Percentiles rank a stretch among this genome's conserved stretches.
phyloP scores from a whole-genome alignment of 1,140 invertebrate species.

The Calliopsis andreniformis region DNA sequence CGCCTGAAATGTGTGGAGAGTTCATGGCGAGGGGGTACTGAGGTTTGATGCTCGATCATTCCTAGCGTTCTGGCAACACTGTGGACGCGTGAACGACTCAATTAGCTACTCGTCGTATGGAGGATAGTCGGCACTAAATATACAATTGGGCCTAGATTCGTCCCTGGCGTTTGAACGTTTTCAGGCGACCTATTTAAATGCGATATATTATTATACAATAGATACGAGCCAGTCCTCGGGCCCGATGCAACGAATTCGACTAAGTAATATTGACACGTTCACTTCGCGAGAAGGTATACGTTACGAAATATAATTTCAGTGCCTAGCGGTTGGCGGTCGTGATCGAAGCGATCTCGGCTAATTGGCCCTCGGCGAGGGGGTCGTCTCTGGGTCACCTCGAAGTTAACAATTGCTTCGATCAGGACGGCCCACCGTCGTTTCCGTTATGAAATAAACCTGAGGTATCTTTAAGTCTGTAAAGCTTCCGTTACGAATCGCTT shows the following conservation, averaged over 20 bases:
- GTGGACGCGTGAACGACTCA: conserved; percentile 33
- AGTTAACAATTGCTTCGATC: too few species aligned
- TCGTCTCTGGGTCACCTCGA: too few species aligned
- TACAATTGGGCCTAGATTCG: conserved; percentile 23
- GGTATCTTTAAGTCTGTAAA: conserved; percentile 66
- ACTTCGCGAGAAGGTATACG: conserved; percentile 45
- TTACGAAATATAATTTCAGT: conserved; percentile 58
- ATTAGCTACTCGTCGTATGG: conserved; percentile 31
- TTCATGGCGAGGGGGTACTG: too few species aligned
- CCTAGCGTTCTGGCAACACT: conserved; percentile 30
- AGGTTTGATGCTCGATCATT: too few species aligned
- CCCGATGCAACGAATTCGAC: conserved; percentile 54
- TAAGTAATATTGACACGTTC: conserved; percentile 61
- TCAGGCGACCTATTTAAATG: conserved; percentile 56
- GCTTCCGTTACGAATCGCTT: conserved; percentile 57
- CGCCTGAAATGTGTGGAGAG: too few species aligned
- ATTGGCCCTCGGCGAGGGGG: background rate
- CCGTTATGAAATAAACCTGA: conserved; percentile 60
- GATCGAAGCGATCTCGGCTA: conserved; percentile 26
- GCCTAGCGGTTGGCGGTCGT: conserved; percentile 36
- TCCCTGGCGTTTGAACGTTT: conserved; percentile 43
- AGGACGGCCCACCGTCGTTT: conserved; percentile 25
- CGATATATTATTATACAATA: conserved; percentile 56
- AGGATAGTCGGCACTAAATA: conserved; percentile 37
- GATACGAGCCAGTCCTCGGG: conserved; percentile 24